These are phyloP conservation scores for Poecilia gillii DNA, from an alignment of 2,797 vertebrate species.

Conservation along the genomic window DNA sequence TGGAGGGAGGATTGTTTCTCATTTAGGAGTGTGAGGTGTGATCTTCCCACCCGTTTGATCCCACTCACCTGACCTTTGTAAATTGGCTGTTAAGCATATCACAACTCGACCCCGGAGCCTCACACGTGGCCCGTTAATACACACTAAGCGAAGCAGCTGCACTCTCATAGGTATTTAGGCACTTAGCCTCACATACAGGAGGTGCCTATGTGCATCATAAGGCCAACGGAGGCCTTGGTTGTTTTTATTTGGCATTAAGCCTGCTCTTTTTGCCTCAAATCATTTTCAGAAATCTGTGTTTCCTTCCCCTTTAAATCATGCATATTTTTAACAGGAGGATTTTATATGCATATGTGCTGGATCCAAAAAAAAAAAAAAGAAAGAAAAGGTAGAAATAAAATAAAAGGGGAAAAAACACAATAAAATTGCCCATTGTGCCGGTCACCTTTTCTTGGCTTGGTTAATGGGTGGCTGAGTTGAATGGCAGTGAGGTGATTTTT, in stretches of 20 bases:
- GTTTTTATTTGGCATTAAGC: constrained; percentile 2
- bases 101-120: constrained; percentile 76
- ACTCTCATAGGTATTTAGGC: constrained; percentile 57
- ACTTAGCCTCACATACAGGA: constrained; percentile 32
- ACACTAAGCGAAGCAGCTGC: constrained; percentile 52
- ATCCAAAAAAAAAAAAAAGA: constrained; percentile 34
- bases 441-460: constrained; percentile 74
- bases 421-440: constrained; percentile 76
- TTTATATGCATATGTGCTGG: constrained; percentile 49
- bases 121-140: constrained; percentile 71
- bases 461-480: constrained; percentile 83
- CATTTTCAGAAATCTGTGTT: background rate
- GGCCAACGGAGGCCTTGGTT: background rate
- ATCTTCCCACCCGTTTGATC: constrained; percentile 86
- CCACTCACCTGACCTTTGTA: constrained; percentile 88
- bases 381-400: constrained; percentile 31
- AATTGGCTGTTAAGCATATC: constrained; percentile 89
- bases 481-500: constrained; percentile 81
- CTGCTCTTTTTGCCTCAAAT: background rate
- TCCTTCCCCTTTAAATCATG: background rate
- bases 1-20: constrained; percentile 85
- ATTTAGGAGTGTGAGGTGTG: constrained; percentile 86
- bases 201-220: constrained; percentile 8
- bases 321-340: constrained; percentile 40
- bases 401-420: constrained; percentile 32